Conservation (phyloP, 2,113 vertebrate genomes). For the Monopterus albus region DNA sequence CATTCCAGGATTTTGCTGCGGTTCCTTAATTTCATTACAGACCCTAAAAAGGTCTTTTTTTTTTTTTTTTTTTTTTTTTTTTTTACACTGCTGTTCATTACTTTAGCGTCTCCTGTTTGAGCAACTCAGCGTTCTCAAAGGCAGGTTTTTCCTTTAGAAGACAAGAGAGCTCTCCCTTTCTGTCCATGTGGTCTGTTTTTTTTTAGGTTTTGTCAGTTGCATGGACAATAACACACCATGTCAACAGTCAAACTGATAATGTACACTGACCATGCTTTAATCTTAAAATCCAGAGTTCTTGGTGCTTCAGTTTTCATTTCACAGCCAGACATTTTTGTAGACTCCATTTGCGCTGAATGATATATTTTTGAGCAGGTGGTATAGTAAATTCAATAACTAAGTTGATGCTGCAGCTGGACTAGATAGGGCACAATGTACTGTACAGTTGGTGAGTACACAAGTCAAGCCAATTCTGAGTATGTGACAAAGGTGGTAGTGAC, state of each 20-base stretch:
- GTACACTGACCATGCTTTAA: conserved; percentile 69
- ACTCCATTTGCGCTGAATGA: conserved; percentile 52
- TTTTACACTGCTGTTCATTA: no score
- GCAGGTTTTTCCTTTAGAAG: no score
- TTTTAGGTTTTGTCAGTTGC: conserved; percentile 9
- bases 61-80: no score
- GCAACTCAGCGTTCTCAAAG: no score
- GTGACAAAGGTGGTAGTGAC: conserved; percentile 35
- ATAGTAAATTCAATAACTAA: conserved; percentile 29
- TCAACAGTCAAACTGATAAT: conserved; percentile 30
- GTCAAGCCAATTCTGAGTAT: conserved; percentile 45
- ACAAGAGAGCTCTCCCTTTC: no score
- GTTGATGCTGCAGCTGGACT: conserved; percentile 68
- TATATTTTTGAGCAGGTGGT: conserved; percentile 49
- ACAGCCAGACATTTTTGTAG: conserved; percentile 51
- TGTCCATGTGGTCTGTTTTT: no score
- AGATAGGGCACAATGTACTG: conserved; percentile 65
- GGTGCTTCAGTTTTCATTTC: conserved; percentile 56
- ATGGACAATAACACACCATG: conserved; percentile 28
- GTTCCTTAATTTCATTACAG: no score
- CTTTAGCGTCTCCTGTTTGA: no score
- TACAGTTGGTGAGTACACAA: conserved; percentile 56
- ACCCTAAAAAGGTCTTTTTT: no score
- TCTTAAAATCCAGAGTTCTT: conserved; percentile 51
- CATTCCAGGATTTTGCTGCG: conserved; percentile 56